phyloP scores from a whole-genome alignment of 2,797 vertebrate genomes.

The Pseudomugil gertrudae region DNA sequence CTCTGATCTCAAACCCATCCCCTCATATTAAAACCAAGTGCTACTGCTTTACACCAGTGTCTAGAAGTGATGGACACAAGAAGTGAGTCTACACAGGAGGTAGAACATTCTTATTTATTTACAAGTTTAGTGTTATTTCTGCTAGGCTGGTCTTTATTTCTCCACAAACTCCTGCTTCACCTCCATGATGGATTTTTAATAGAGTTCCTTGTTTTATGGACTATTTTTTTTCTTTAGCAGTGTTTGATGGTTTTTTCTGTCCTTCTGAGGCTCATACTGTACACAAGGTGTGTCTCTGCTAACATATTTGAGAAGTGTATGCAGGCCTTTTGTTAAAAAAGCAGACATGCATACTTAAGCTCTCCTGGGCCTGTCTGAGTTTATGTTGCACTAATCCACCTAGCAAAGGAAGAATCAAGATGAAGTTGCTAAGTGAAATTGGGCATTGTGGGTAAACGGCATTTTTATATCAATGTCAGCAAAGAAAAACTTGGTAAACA shows the following conservation, averaged over 20 bases:
- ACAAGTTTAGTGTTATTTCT: no score
- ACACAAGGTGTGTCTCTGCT: constrained; percentile 38
- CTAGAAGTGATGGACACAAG: no score
- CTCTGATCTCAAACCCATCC: no score
- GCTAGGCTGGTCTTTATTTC: no score
- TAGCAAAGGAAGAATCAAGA: not conserved
- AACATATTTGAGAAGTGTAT: constrained; percentile 10
- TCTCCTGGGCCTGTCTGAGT: constrained; percentile 29
- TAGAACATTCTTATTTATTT: no score
- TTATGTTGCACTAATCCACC: constrained; percentile 20
- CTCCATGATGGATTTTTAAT: no score
- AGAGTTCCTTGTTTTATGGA: not conserved
- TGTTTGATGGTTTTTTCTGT: constrained; percentile 4
- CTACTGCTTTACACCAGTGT: no score
- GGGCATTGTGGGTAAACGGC: not conserved
- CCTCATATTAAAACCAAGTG: no score
- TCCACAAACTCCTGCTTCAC: no score
- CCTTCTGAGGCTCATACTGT: not conserved
- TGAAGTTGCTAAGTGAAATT: constrained; percentile 2
- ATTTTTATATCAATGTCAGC: not conserved
- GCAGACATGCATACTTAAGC: constrained; percentile 37
- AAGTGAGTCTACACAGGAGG: no score
- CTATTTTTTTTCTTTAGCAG: no score
- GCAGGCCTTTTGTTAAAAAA: constrained; percentile 30
- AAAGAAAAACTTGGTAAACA: not conserved